Percentiles rank a stretch among this genome's conserved stretches.
phyloP scores from a whole-genome alignment of 2,888 invertebrate genomes.

The Chrysolina americana region DNA sequence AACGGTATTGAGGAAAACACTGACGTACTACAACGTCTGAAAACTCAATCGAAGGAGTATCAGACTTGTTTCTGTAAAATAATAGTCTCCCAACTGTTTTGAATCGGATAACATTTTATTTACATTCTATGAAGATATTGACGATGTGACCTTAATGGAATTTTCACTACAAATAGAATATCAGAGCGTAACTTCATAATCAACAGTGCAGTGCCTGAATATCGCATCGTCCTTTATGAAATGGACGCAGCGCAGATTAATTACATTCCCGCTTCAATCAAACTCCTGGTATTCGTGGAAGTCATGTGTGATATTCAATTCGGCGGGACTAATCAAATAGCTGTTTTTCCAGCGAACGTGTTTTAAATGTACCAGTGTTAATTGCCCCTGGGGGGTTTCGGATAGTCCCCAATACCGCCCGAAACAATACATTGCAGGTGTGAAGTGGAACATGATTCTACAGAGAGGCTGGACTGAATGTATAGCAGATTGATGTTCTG shows the following conservation, averaged over 20 bases:
- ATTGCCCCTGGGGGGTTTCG: not conserved
- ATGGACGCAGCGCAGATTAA: not conserved
- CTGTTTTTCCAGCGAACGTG: not conserved
- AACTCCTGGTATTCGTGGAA: constrained; percentile 20
- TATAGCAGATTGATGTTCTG: too few relatives aligned
- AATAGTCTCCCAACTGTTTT: too few relatives aligned
- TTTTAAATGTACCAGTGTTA: constrained; percentile 13
- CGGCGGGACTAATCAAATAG: constrained; percentile 18
- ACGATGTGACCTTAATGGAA: too few relatives aligned
- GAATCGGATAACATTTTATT: too few relatives aligned
- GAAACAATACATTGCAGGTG: constrained; percentile 12
- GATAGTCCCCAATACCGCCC: not conserved
- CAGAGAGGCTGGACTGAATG: not conserved
- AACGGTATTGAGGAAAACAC: too few relatives aligned
- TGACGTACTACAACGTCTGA: too few relatives aligned
- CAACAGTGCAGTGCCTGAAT: not conserved
- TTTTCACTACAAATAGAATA: not conserved
- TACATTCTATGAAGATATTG: too few relatives aligned
- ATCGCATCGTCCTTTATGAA: not conserved
- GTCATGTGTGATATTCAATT: constrained; percentile 30
- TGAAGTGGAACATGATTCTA: not conserved
- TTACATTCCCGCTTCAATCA: constrained; percentile 27
- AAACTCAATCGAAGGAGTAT: too few relatives aligned
- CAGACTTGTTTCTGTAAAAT: too few relatives aligned
- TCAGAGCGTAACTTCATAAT: not conserved